Base-by-base conservation (phyloP, 2,113 vertebrate genomes). In the Dendrocopos noguchii region DNA sequence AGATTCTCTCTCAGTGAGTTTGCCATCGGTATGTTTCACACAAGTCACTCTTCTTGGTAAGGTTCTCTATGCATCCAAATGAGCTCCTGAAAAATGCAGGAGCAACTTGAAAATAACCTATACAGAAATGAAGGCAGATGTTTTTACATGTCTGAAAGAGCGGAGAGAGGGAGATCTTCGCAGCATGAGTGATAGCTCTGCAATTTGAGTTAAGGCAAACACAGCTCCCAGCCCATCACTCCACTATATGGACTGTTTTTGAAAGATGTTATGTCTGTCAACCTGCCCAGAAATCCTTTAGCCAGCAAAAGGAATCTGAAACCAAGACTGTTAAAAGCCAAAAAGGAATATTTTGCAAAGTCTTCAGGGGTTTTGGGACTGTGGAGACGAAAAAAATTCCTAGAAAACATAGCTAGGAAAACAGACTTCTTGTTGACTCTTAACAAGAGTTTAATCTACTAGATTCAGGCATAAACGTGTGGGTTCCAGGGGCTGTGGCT, bases 191-290 rank as follows among this genome's bases (percentile, higher is more conserved):
- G 56, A 95, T 67, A 64, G 72, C 16, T 89, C 76, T 87, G 95
- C 42, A 91, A 89, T 64, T 85, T 56, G 15, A 95, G 64, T 87
- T 72, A 95, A 91, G 57, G 75, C 28, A 91, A 90, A 84, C 46
- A 91, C n/a, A 76, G 73, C 21, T 65, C n/a, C 79, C 73, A 86
- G 44, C 44, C 81, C 79, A 94, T 92, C 7, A 0, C 39, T 79
- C 57, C 44, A 44, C 16, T 56, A 46, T 57, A 88, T n/a, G 42
- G 79, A 61, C 56, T 80, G 14, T 91, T 96, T 92, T 85, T 46
- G 50, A 63, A 88, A 90, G 61, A 93, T 94, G 75, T 87, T 96
- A 78, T 91, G 34, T 88, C 91, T 96, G 94, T 94, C 86, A 87
- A 47, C 57, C 72, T 90, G 84, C 88, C 87, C 82, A 93, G 71